Percentiles rank a stretch among this genome's conserved stretches.
Conservation (phyloP, 1,140 invertebrate species). For the Psilanteris sp. region DNA sequence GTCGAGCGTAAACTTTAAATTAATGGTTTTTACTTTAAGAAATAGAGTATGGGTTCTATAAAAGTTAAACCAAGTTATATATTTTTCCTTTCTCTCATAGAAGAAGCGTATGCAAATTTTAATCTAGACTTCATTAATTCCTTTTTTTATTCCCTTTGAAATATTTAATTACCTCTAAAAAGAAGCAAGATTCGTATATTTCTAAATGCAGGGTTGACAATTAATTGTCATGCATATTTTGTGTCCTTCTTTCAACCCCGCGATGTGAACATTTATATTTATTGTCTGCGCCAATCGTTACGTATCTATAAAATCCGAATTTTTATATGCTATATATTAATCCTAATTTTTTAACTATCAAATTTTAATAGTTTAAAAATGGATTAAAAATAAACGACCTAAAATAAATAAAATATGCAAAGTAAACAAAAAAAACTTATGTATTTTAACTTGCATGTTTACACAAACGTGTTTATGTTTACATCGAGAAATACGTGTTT, state of each 20-base stretch:
- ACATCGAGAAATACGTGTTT: too few relatives aligned
- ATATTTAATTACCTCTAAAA: constrained; percentile 28
- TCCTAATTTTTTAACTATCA: too few relatives aligned
- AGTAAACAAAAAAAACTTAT: too few relatives aligned
- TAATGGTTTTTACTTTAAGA: constrained; percentile 20
- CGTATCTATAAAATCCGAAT: too few relatives aligned
- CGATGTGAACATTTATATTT: too few relatives aligned
- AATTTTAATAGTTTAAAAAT: too few relatives aligned
- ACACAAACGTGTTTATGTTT: too few relatives aligned
- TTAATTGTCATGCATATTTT: constrained; percentile 11
- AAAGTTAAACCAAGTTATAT: constrained; percentile 31
- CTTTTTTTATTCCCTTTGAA: constrained; percentile 20
- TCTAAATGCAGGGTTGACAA: constrained; percentile 3
- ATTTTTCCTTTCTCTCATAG: constrained; percentile 12
- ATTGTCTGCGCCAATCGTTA: too few relatives aligned
- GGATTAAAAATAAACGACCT: too few relatives aligned
- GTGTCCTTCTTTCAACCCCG: background rate
- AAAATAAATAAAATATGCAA: too few relatives aligned
- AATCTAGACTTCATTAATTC: constrained; percentile 37
- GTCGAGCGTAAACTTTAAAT: constrained; percentile 30
- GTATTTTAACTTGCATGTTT: too few relatives aligned
- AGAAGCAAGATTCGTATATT: constrained; percentile 7
- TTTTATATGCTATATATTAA: too few relatives aligned
- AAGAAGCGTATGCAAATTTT: constrained; percentile 41
- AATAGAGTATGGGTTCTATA: constrained; percentile 5